Conservation (phyloP, 2,113 vertebrate genomes). For the Tupaia tana region DNA sequence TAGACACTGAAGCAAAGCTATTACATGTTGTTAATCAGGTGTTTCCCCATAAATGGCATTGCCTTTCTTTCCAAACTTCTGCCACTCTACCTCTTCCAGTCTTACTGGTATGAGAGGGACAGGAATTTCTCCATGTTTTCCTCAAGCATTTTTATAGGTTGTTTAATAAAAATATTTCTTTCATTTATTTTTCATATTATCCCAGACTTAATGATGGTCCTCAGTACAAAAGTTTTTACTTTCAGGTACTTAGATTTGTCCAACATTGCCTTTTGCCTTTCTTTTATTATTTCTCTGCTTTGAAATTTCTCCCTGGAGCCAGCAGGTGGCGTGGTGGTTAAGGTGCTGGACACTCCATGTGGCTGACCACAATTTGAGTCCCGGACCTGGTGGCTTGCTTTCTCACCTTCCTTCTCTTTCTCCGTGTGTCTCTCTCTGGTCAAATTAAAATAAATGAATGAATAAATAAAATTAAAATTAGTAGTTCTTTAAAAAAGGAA, state of each 20-base stretch:
- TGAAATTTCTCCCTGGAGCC: background rate
- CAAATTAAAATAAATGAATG: too few species aligned
- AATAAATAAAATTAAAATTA: too few species aligned
- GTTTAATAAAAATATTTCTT: background rate
- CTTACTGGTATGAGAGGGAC: background rate
- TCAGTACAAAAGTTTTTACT: background rate
- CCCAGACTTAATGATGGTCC: background rate
- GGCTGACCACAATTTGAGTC: too few species aligned
- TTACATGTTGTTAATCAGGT: background rate
- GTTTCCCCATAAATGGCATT: background rate
- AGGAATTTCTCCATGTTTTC: background rate
- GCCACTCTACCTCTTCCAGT: background rate
- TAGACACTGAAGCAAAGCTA: background rate
- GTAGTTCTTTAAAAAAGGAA: too few species aligned
- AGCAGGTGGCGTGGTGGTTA: too few species aligned
- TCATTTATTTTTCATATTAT: slow-evolving; percentile 32
- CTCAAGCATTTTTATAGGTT: background rate
- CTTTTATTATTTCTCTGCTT: slow-evolving; percentile 26
- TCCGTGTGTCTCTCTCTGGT: too few species aligned
- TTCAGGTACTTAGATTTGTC: background rate
- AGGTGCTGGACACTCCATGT: too few species aligned
- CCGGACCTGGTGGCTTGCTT: too few species aligned
- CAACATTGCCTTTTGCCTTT: background rate
- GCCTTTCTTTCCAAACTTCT: background rate
- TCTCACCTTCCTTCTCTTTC: too few species aligned